Evolutionary conservation across 1,140 invertebrate species (phyloP), one percentile per base, ranked within the genome.

Genomic region (Temnothorax curvispinosus): DNA sequence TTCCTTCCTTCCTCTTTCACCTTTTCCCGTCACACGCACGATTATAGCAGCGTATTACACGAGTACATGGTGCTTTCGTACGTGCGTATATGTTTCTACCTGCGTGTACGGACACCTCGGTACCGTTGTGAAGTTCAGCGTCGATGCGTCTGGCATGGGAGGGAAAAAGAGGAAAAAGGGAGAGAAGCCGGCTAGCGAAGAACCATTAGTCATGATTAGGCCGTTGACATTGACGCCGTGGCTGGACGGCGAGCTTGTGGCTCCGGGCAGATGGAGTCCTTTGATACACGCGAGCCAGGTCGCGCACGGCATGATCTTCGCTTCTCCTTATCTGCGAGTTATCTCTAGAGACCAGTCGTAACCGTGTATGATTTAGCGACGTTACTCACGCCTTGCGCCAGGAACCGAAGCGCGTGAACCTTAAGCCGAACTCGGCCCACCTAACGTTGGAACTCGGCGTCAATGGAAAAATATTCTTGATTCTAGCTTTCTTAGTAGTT

Each of bases 151-250:
- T 71, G n/a, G 41, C 38, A 21, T 38, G 50, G 44, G n/a, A 35
- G 35, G 15, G 38, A 41, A 27, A 47, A 44, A 65, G 38, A 44
- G 32, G 11, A 13, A 54, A 78, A 58, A 32, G n/a, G 27, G 41
- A 67, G 41, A 56, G 50, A 44, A 56, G 47, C 47, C 65, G 56
- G 64, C 65, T 56, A 71, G 87, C 58, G 72, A 84, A 75, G 89
- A 89, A 91, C 90, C 92, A 93, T 93, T 92, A 93, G 92, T 93
- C 92, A 93, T 92, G 92, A 93, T 93, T 92, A 93, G 92, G 87
- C 88, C 88, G 90, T 92, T 88, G 91, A 92, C 91, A 92, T 93
- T 93, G 92, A 93, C 91, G 88, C 91, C 89, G 72, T 47, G 64
- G 85, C 85, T 65, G 89, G 90, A 91, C 88, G 64, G 88, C 90